Percentiles rank a stretch among this genome's conserved stretches.
phyloP scores from a whole-genome alignment of 2,113 vertebrate genomes.

The Actenoides lindsayi region DNA sequence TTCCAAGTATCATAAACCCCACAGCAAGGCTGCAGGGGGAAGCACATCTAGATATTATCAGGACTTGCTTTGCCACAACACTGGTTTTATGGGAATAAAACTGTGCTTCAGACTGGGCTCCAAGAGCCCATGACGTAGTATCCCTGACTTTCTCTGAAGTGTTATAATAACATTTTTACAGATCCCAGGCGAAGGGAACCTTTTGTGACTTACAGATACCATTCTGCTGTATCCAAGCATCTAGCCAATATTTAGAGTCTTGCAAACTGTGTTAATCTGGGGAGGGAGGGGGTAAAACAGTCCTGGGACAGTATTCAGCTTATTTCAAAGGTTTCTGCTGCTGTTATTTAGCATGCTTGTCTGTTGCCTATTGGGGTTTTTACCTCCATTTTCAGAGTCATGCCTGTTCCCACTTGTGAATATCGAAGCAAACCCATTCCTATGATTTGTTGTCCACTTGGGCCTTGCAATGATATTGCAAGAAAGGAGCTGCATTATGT shows the following conservation, averaged over 20 bases:
- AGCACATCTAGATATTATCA: background rate
- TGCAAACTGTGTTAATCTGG: background rate
- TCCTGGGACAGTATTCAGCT: rapidly evolving
- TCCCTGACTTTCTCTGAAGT: background rate
- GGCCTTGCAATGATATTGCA: background rate
- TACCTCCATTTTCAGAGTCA: background rate
- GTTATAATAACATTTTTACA: background rate
- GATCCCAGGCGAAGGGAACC: background rate
- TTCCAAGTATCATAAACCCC: background rate
- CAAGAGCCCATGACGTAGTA: background rate
- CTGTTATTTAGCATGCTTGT: background rate
- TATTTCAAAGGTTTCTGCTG: background rate
- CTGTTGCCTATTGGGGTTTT: background rate
- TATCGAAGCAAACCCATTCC: background rate
- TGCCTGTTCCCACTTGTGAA: background rate
- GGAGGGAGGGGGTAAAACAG: background rate
- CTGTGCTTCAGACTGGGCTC: background rate
- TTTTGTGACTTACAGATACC: background rate
- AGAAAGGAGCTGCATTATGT: background rate
- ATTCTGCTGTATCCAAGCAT: background rate
- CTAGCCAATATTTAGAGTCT: background rate
- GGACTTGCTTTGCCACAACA: background rate
- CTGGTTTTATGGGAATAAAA: constrained; percentile 3
- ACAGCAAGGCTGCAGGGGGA: background rate
- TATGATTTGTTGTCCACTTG: background rate